phyloP scores from a whole-genome alignment of 64 coral and sea anemone genomes.

The Montipora capricornis region DNA sequence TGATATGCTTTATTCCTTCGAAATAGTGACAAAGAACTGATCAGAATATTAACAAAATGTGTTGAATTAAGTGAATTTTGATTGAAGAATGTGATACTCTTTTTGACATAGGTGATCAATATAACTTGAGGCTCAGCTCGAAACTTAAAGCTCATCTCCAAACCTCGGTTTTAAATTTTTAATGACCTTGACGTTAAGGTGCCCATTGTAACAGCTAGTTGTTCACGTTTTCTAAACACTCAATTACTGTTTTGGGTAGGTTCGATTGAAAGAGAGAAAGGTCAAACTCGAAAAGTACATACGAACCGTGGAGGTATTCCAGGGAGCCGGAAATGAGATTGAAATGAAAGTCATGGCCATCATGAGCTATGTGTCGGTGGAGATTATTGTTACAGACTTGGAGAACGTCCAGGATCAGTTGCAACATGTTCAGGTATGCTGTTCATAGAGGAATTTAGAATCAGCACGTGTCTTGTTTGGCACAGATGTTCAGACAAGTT shows the following conservation, averaged over 20 bases:
- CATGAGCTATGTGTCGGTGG: constrained; percentile 90
- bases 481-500: too few relatives aligned
- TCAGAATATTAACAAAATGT: too few relatives aligned
- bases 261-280: constrained; percentile 92
- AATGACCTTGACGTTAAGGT: too few relatives aligned
- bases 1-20: too few relatives aligned
- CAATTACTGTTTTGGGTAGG: not conserved
- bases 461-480: too few relatives aligned
- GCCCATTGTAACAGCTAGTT: not conserved
- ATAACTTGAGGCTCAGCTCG: too few relatives aligned
- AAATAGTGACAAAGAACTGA: too few relatives aligned
- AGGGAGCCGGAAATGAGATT: constrained; percentile 76
- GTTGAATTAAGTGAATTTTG: too few relatives aligned
- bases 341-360: constrained; percentile 91
- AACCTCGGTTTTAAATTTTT: too few relatives aligned
- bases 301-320: constrained; percentile 89
- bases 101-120: too few relatives aligned
- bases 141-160: too few relatives aligned
- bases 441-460: not conserved
- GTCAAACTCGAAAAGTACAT: constrained; percentile 97
- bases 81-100: too few relatives aligned
- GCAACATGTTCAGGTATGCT: constrained; percentile 82
- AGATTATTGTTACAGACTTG: constrained; percentile 87
- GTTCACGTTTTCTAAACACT: not conserved
- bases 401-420: constrained; percentile 92